Percentiles rank a stretch among this genome's conserved stretches.
phyloP scores from a whole-genome alignment of 2,888 invertebrate genomes.

The Pecten maximus region DNA sequence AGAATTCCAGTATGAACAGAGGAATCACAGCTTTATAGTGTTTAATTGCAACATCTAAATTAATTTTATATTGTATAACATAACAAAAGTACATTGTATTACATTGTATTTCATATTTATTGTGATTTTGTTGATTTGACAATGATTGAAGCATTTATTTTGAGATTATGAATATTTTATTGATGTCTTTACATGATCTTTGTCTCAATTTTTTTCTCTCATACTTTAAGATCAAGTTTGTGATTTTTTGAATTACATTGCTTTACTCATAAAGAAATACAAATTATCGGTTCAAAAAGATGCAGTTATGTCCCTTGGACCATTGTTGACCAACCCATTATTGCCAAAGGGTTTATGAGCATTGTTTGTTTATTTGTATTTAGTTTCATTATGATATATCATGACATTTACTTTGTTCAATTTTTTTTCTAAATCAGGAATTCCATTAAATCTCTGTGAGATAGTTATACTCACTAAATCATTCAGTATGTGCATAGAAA shows the following conservation, averaged over 20 bases:
- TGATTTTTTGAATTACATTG: not conserved
- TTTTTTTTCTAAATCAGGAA: not conserved
- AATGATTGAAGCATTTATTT: not conserved
- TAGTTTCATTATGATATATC: not conserved
- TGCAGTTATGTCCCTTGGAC: not conserved
- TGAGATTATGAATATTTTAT: not conserved
- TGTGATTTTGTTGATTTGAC: not conserved
- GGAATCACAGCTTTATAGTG: not conserved
- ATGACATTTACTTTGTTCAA: not conserved
- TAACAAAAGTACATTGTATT: too few species aligned
- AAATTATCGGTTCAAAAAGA: not conserved
- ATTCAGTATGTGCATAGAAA: not conserved
- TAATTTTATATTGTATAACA: too few species aligned
- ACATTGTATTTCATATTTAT: too few species aligned
- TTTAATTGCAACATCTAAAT: too few species aligned
- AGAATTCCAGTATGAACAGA: not conserved
- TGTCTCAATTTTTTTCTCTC: not conserved
- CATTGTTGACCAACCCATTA: not conserved
- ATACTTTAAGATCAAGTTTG: too few species aligned
- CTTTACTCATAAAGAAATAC: not conserved
- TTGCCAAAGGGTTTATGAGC: not conserved
- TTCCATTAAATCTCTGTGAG: not conserved
- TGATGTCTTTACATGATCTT: not conserved
- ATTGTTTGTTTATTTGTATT: not conserved
- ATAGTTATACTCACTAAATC: not conserved